Evolutionary conservation across 2,888 invertebrate species (phyloP).

Genomic region (Aproaerema taeniolella): DNA sequence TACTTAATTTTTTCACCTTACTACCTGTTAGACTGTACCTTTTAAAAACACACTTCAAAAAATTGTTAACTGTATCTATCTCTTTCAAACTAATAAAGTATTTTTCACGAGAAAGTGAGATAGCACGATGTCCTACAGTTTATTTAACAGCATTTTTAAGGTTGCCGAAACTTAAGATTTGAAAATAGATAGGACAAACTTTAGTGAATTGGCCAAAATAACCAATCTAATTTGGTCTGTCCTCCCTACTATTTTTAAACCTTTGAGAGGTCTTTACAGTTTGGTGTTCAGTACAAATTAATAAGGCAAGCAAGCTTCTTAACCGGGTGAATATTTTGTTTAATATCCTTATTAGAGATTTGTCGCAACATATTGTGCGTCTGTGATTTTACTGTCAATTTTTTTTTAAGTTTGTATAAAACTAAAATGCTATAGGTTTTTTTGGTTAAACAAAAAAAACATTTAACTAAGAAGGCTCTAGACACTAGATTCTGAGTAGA

Average conservation of each 20-base stretch:
- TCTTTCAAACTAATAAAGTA: too few relatives aligned
- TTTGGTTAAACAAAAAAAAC: neutral
- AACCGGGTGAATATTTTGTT: conserved; percentile 72
- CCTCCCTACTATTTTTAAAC: neutral
- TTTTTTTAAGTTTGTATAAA: neutral
- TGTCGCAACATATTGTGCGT: conserved; percentile 59
- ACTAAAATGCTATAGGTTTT: neutral
- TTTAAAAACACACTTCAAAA: too few relatives aligned
- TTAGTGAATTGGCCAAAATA: conserved; percentile 43
- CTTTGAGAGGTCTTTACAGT: conserved; percentile 17
- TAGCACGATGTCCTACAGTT: too few relatives aligned
- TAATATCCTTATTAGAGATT: conserved; percentile 74
- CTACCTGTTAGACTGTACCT: too few relatives aligned
- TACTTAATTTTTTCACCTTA: conserved; percentile 63
- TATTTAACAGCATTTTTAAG: too few relatives aligned
- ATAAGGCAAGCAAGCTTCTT: conserved; percentile 73
- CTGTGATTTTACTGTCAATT: neutral
- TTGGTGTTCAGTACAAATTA: conserved; percentile 52
- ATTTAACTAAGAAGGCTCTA: too few relatives aligned
- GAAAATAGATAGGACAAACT: conserved; percentile 45
- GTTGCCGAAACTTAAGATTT: conserved; percentile 40
- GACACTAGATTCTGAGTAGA: too few relatives aligned
- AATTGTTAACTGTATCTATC: too few relatives aligned
- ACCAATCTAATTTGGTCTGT: conserved; percentile 36
- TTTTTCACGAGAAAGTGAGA: too few relatives aligned